Evolutionary conservation across 2,888 invertebrate genomes (phyloP), one percentile per base, ranked within the genome.

Genomic region (Limnephilus lunatus): DNA sequence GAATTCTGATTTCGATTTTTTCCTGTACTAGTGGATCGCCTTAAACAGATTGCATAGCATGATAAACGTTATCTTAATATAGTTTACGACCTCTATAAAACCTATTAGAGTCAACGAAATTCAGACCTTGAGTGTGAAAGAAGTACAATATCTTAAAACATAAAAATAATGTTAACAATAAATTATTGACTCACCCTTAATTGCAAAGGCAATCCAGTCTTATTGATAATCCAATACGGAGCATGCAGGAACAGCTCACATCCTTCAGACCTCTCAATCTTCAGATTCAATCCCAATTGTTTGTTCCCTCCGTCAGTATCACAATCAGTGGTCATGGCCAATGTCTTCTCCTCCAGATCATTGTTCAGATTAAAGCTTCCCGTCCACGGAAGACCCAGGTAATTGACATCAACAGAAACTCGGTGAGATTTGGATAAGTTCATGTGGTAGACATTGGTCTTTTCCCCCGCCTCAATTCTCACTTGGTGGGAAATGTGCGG

Each of bases 221-320:
- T 98, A 95, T 99, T 99, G 94, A 99, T 97, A 94, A 99, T 96
- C 98, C 99, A 99, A 95, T 98, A 98, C 30, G 98, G 98, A 1
- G 98, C 97, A 95, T 98, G 97, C 94, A 98, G 96, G 94, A 96
- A 96, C 91, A 98, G 95, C 93, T 97, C 97, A 95, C 97, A 97
- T 94, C 97, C 96, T 90, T 97, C 96, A 81, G 96, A 96, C 90
- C 97, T 96, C 92, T 97, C 97, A 32, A 97, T 96, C 94, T 97
- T 97, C 48, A 98, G 97, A 94, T 97, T 97, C 88, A 98, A 96
- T 35, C 97, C 96, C 94, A 98, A 96, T 94, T 97, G 97, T 94
- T 97, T 97, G 94, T 96, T 96, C 82, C 96, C 96, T 39, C 96
- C 96, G 91, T 97, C 97, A 3, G 97, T 96, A 92, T 97, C 97